Percentiles rank a stretch among this genome's conserved stretches.
Evolutionary conservation across 2,113 vertebrate species (phyloP).

Genomic region (Poeciliopsis occidentalis): DNA sequence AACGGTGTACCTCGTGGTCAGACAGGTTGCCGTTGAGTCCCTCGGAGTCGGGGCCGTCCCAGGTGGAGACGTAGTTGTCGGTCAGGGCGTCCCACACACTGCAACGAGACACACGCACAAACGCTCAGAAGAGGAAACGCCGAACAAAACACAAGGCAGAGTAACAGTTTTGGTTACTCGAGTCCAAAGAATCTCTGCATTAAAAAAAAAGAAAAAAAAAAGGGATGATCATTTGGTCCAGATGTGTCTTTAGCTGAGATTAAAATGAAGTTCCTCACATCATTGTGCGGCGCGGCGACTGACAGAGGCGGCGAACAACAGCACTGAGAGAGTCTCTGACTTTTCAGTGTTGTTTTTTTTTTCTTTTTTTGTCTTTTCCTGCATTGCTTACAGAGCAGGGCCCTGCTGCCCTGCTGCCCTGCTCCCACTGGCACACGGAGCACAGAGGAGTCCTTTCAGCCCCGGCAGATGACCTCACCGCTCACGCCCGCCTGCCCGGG

Average conservation of each 20-base stretch:
- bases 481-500: slow-evolving; percentile 17
- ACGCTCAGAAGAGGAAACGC: background rate
- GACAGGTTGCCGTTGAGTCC: slow-evolving; percentile 88
- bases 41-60: slow-evolving; percentile 84
- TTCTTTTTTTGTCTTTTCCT: background rate
- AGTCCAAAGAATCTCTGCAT: background rate
- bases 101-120: slow-evolving; percentile 52
- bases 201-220: slow-evolving; percentile 13
- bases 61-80: slow-evolving; percentile 92
- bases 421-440: slow-evolving; percentile 57
- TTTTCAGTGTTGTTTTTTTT: slow-evolving; percentile 27
- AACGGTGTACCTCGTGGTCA: slow-evolving; percentile 85
- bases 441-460: slow-evolving; percentile 74
- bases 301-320: slow-evolving; percentile 24
- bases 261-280: slow-evolving; percentile 63
- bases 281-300: slow-evolving; percentile 41
- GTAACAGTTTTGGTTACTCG: too few relatives aligned
- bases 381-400: slow-evolving; percentile 16
- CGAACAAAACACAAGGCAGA: background rate
- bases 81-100: slow-evolving; percentile 95
- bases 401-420: slow-evolving; percentile 26
- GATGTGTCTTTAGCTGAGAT: slow-evolving; percentile 15
- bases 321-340: slow-evolving; percentile 49
- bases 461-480: slow-evolving; percentile 56
- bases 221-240: slow-evolving; percentile 29